Conservation (phyloP, 2,797 vertebrate species). For the Paedocypris micromegethes region DNA sequence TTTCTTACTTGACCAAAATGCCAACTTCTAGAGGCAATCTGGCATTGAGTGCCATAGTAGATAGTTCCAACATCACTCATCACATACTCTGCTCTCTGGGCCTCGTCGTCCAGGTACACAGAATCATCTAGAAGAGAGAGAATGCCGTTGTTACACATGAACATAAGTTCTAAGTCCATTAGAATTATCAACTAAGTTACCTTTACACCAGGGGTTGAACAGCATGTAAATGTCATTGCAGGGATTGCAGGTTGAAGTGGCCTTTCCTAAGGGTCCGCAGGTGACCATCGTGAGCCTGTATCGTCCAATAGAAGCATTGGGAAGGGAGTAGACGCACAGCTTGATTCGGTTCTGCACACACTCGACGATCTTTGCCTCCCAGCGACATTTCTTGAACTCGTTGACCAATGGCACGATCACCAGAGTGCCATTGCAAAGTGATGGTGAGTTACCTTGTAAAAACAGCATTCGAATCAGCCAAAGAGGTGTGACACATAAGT, state of each 20-base stretch:
- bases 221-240: slow-evolving; percentile 33
- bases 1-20: slow-evolving; percentile 79
- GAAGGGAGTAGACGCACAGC: slow-evolving; percentile 68
- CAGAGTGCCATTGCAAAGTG: slow-evolving; percentile 70
- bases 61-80: slow-evolving; percentile 77
- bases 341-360: slow-evolving; percentile 56
- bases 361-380: slow-evolving; percentile 71
- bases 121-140: slow-evolving; percentile 65
- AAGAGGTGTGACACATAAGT: background rate
- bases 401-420: slow-evolving; percentile 69
- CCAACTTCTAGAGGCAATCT: slow-evolving; percentile 79
- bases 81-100: slow-evolving; percentile 76
- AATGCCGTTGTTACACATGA: background rate
- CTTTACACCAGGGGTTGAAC: slow-evolving; percentile 36
- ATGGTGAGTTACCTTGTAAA: slow-evolving; percentile 61
- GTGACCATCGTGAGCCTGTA: slow-evolving; percentile 75
- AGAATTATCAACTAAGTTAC: background rate
- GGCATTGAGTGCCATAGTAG: slow-evolving; percentile 80
- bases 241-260: slow-evolving; percentile 22
- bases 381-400: slow-evolving; percentile 57
- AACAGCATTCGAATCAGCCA: background rate
- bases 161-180: too few relatives aligned
- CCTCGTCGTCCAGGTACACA: slow-evolving; percentile 74
- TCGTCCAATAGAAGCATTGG: slow-evolving; percentile 70
- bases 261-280: slow-evolving; percentile 54